phyloP scores from a whole-genome alignment of 2,113 vertebrate species.

The Chiloscyllium plagiosum region DNA sequence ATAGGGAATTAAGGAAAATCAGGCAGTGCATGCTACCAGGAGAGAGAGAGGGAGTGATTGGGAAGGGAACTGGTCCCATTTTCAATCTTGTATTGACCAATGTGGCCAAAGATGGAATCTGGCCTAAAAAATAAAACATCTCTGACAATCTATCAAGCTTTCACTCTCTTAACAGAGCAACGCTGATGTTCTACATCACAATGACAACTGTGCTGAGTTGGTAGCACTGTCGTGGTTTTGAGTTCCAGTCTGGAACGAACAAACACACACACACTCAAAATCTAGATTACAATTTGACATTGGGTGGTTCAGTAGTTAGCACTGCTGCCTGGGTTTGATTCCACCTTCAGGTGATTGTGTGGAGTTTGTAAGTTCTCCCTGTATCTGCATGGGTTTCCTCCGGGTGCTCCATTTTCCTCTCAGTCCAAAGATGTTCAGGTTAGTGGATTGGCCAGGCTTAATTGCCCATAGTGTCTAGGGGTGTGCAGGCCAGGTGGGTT shows the following conservation, averaged over 20 bases:
- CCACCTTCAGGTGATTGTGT: too few species aligned
- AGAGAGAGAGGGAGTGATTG: neutral
- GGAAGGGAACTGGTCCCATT: neutral
- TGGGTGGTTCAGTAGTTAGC: too few species aligned
- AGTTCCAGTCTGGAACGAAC: neutral
- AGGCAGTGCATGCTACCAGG: neutral
- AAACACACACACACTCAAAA: neutral
- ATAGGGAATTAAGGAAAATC: neutral
- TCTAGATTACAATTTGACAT: neutral
- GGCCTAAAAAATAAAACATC: neutral
- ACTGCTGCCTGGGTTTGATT: too few species aligned
- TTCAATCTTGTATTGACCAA: neutral
- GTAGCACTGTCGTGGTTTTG: neutral
- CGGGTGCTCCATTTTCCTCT: too few species aligned
- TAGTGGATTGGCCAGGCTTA: too few species aligned
- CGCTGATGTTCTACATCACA: neutral
- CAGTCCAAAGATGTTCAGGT: too few species aligned
- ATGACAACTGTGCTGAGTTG: neutral
- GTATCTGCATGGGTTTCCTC: too few species aligned
- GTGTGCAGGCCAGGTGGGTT: too few species aligned
- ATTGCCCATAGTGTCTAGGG: too few species aligned
- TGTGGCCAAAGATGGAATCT: neutral
- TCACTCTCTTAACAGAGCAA: neutral
- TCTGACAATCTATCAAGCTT: neutral
- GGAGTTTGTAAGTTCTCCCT: too few species aligned